A percentile compares a stretch with the other conserved stretches of the same genome.
These are phyloP conservation scores for Teleogryllus occipitalis DNA, from an alignment of 1,140 invertebrate genomes.

Conservation along the genomic window DNA sequence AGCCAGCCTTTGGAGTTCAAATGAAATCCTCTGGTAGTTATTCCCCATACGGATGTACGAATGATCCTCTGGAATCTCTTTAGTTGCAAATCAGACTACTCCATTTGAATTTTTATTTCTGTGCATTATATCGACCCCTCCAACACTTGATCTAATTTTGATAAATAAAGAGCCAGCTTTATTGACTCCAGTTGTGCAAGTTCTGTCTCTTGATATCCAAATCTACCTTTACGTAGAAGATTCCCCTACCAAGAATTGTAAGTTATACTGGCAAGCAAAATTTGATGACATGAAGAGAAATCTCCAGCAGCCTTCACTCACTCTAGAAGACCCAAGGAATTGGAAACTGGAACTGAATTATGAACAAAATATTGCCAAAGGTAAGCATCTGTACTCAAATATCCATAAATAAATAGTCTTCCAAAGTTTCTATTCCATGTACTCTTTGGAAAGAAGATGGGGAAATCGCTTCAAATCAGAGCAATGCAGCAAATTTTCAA, in stretches of 20 bases:
- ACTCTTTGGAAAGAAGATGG: too few species aligned
- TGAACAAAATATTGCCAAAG: too few species aligned
- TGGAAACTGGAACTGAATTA: neutral
- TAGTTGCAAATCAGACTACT: too few species aligned
- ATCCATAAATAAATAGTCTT: neutral
- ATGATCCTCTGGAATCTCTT: too few species aligned
- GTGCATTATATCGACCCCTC: too few species aligned
- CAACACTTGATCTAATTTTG: neutral
- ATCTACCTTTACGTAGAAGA: neutral
- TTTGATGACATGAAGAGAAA: neutral
- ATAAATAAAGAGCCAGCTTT: neutral
- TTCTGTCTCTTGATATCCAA: neutral
- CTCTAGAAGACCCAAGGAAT: neutral
- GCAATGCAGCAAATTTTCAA: too few species aligned
- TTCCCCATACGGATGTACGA: too few species aligned
- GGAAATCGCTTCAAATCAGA: too few species aligned
- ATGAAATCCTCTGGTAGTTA: too few species aligned
- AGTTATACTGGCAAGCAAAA: neutral
- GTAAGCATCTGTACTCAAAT: neutral
- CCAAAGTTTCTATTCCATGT: too few species aligned
- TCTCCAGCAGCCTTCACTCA: neutral
- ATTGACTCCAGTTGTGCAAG: neutral
- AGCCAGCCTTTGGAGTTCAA: too few species aligned
- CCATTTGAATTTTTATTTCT: too few species aligned
- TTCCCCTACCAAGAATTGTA: neutral